A percentile compares a stretch with the other conserved stretches of the same genome.
Conservation (phyloP, 2,113 vertebrate species). For the Zosterops lateralis region DNA sequence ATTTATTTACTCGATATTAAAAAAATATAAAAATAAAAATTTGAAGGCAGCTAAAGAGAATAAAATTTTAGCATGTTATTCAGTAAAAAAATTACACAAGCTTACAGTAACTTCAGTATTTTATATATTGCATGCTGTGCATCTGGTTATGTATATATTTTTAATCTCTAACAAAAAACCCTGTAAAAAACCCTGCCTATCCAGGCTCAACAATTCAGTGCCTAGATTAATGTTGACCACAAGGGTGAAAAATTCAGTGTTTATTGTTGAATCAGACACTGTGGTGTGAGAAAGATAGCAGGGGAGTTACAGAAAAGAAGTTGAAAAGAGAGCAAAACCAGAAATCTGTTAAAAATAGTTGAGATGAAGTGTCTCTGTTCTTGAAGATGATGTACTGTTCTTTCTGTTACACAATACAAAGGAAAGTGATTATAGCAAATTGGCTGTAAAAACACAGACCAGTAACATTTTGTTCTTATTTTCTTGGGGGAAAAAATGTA, state of each 20-base stretch:
- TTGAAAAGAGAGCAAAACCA: background rate
- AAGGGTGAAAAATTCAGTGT: background rate
- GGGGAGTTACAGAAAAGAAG: background rate
- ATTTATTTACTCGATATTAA: background rate
- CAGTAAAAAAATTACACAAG: background rate
- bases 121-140: background rate
- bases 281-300: background rate
- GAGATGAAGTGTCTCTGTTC: background rate
- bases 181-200: background rate
- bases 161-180: background rate
- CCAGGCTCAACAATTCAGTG: background rate
- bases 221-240: background rate
- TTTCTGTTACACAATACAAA: conserved; percentile 50
- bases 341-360: conserved; percentile 49
- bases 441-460: conserved; percentile 39
- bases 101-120: background rate
- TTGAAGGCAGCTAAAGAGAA: background rate
- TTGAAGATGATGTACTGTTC: conserved; percentile 39
- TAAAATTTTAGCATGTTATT: background rate
- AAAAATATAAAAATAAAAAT: background rate
- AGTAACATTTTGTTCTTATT: conserved; percentile 57
- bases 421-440: conserved; percentile 55
- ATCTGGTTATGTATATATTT: background rate
- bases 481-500: background rate
- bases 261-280: background rate